phyloP scores from a whole-genome alignment of 2,888 invertebrate genomes.

The Clistopyga incitator region DNA sequence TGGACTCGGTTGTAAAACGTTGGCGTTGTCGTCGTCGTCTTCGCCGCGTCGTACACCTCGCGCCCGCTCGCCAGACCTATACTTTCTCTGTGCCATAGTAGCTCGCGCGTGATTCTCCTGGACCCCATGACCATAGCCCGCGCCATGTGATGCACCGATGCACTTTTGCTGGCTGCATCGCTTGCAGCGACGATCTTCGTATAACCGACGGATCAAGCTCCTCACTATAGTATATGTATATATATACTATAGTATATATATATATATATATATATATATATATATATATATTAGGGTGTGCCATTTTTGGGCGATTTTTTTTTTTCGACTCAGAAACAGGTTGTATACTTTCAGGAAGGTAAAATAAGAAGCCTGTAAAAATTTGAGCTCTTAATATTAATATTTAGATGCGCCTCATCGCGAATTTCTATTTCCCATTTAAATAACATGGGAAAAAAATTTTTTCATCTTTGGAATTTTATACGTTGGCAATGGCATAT shows the following conservation, averaged over 20 bases:
- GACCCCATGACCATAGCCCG: not conserved
- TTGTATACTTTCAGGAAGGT: no score
- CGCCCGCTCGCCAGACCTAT: slow-evolving; percentile 1
- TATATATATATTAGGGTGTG: no score
- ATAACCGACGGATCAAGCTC: slow-evolving; percentile 18
- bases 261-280: no score
- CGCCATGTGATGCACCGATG: slow-evolving; percentile 39
- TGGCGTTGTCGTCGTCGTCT: slow-evolving; percentile 69
- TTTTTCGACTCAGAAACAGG: no score
- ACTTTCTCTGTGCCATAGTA: slow-evolving; percentile 23
- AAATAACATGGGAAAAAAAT: no score
- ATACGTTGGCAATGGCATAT: no score
- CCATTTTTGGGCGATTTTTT: no score
- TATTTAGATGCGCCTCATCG: no score
- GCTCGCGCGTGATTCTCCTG: slow-evolving; percentile 35
- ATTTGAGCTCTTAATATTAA: no score
- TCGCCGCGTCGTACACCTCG: slow-evolving; percentile 40
- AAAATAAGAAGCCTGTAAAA: no score
- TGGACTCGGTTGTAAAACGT: slow-evolving; percentile 78
- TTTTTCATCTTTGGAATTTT: no score
- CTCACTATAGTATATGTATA: slow-evolving; percentile 13
- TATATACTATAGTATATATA: slow-evolving; percentile 6
- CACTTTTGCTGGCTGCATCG: slow-evolving; percentile 48
- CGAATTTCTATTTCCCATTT: no score
- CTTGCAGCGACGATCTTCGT: slow-evolving; percentile 42